Evolutionary conservation across 2,113 vertebrate genomes (phyloP).

Genomic region (Labrus mixtus): DNA sequence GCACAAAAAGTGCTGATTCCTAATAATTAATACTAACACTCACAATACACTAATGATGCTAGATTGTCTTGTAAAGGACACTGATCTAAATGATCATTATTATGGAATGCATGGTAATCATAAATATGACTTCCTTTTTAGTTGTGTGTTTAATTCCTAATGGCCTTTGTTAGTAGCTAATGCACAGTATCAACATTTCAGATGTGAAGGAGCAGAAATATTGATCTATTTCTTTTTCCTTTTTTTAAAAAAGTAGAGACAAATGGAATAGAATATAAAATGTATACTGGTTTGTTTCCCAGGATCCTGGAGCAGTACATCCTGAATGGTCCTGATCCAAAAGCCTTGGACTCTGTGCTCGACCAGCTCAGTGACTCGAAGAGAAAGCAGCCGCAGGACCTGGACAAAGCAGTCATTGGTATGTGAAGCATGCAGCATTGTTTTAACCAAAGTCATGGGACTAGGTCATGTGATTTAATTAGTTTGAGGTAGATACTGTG

Average conservation of each 20-base stretch:
- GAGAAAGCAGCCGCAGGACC: slow-evolving; percentile 78
- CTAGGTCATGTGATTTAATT: slow-evolving; percentile 6
- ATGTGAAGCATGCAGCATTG: slow-evolving; percentile 41
- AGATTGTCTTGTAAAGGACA: too few relatives aligned
- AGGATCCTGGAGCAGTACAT: slow-evolving; percentile 84
- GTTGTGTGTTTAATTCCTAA: too few relatives aligned
- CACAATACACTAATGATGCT: too few relatives aligned
- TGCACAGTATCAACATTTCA: background rate
- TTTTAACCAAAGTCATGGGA: slow-evolving; percentile 38
- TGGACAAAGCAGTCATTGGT: slow-evolving; percentile 80
- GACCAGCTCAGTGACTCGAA: slow-evolving; percentile 75
- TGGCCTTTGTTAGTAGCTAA: too few relatives aligned
- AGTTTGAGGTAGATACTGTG: background rate
- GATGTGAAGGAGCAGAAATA: background rate
- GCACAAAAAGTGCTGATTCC: too few relatives aligned
- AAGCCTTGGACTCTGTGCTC: slow-evolving; percentile 70
- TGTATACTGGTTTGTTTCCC: background rate
- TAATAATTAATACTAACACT: too few relatives aligned
- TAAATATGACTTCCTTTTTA: too few relatives aligned
- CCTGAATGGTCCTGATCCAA: slow-evolving; percentile 79
- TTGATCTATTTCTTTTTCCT: too few relatives aligned
- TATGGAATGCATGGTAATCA: too few relatives aligned
- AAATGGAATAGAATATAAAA: background rate
- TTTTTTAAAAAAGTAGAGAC: background rate
- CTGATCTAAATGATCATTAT: too few relatives aligned